Base-by-base conservation (phyloP, 2,797 vertebrate species). In the Rhadinocentrus ornatus region DNA sequence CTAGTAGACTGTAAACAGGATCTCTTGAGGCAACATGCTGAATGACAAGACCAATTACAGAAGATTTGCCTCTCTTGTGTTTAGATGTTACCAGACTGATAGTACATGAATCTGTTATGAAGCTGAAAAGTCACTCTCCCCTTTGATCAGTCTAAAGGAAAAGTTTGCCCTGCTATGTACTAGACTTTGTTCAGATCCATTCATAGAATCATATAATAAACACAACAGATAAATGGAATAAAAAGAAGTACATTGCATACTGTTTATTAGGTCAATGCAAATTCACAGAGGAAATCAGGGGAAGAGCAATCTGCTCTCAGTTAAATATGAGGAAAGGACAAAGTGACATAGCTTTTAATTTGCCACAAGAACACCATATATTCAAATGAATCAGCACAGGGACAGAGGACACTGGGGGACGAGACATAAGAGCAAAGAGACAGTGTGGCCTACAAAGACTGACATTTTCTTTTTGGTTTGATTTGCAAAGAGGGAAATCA, bases 31-130 rank as follows among this genome's bases (percentile, higher is more conserved):
- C 74, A 48, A 37, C 50, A 26, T 31, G 4, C 29, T 63, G 77
- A 83, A 84, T 81, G 82, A 88, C 86, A 78, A 52, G 67, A 48
- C 62, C 81, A 86, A 85, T 87, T 89, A 80, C 22, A 81, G 62
- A 69, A 62, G 66, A 81, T 73, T 72, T 73, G 78, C 56, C 58
- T 77, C 73, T 48, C 71, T 41, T 76, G 59, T 73, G 73, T 79
- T 52, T 22, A 62, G 65, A 46, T 66, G 44, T 67, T 69, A 55
- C 67, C 71, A 85, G 55, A 83, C 44, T 81, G 75, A 64, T 37
- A 52, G 62, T 57, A 66, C 62, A 78, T 69, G 53, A 77, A 82
- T 75, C 62, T 53, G 48, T 39, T 72, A 9, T 39, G 9, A 81
- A 71, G 48, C 56, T 71, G 46, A 52, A 18, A 71, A 65, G 39